These are phyloP conservation scores for Sceloporus tristichus DNA, from an alignment of 2,113 vertebrate species.

Conservation along the genomic window DNA sequence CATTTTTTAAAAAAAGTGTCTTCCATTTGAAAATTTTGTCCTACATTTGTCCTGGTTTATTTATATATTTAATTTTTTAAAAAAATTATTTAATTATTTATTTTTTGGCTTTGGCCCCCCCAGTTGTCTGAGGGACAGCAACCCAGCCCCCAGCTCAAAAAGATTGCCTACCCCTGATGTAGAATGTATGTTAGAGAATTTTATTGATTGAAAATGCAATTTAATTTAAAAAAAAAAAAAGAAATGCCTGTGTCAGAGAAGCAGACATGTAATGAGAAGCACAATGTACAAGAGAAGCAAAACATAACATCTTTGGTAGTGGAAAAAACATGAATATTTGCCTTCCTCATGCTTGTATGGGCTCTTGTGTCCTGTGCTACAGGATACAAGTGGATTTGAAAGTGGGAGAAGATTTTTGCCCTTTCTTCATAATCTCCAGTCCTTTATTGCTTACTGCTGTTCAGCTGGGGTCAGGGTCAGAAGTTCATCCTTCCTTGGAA, in stretches of 20 bases:
- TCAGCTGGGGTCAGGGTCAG: slow-evolving; percentile 28
- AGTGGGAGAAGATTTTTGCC: slow-evolving; percentile 21
- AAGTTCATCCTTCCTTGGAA: slow-evolving; percentile 30
- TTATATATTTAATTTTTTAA: no score
- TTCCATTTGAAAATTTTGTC: no score
- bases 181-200: no score
- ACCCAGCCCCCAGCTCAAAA: no score
- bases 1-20: no score
- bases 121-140: no score
- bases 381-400: slow-evolving; percentile 58
- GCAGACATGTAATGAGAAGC: slow-evolving; percentile 46
- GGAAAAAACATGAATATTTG: slow-evolving; percentile 44
- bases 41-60: no score
- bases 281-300: slow-evolving; percentile 57
- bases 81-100: no score
- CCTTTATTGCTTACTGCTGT: slow-evolving; percentile 1
- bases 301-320: slow-evolving; percentile 42
- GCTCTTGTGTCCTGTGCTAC: slow-evolving; percentile 46
- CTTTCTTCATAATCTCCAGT: slow-evolving; percentile 3
- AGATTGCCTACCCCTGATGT: no score
- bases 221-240: no score
- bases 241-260: slow-evolving; percentile 1
- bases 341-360: slow-evolving; percentile 15
- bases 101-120: no score
- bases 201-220: no score